Evolutionary conservation across 37 sponge, comb jelly and placozoan species (phyloP), one percentile per base, ranked within the genome.

Genomic region (Cliona cf. orientalis): DNA sequence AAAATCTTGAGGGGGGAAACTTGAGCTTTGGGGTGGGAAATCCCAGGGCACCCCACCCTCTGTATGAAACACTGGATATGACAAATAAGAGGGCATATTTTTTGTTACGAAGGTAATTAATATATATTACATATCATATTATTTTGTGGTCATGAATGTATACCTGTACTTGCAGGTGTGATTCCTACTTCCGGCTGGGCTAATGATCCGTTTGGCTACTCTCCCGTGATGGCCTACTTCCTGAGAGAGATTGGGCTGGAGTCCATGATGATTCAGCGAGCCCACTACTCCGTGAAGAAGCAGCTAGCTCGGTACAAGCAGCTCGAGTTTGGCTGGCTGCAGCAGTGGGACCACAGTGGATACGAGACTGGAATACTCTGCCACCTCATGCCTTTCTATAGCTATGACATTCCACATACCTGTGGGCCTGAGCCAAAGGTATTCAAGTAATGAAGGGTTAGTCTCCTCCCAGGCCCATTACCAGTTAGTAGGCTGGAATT

Each of bases 361-460:
- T 73, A 75, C 38, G 38, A 39, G 7, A 93, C 94, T 0, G 94
- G 92, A 63, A 95, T 95, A 49, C 58, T 93, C 25, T 82, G 86
- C 63, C 98, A 98, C 80, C 46, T 95, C 58, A 91, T 90, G 89
- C 98, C 98, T 1, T 98, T 98, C 84, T 96, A 92, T 62, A 84
- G 84, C 69, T 98, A 98, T 74, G 96, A 93, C 65, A 78, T 93
- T 0, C 98, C 94, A 21, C 94, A 98, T 72, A 93, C 96, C 25
- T 98, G 98, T 89, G 98, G 98, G 11, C 98, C 98, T 1, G 94
- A 98, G 49, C 95, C 95, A 1, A 88, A 93, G 78, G 93, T 89
- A 42, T 11, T n/a, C n/a, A n/a, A n/a, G n/a, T n/a, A n/a, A n/a
- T n/a, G n/a, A n/a, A n/a, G n/a, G n/a, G 29, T 38, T 7, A 23